A percentile compares a stretch with the other conserved stretches of the same genome.
These are phyloP conservation scores for Oncorhynchus tshawytscha DNA, from an alignment of 2,113 vertebrate species.

Conservation along the genomic window DNA sequence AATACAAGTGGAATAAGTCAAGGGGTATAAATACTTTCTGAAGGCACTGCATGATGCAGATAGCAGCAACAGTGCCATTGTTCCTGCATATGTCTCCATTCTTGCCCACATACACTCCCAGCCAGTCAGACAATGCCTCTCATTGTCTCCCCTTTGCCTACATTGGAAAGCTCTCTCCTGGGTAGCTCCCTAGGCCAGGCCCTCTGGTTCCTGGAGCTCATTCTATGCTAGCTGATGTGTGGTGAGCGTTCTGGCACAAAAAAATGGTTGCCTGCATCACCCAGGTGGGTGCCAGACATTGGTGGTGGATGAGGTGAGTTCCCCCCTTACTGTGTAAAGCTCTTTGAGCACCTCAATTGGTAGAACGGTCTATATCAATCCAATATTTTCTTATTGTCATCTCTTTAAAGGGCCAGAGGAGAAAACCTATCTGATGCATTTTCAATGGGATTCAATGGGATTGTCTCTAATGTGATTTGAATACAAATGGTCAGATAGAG, in stretches of 20 bases:
- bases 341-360: no score
- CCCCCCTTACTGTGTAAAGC: no score
- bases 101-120: conserved; percentile 19
- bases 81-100: no score
- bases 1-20: no score
- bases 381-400: conserved; percentile 1
- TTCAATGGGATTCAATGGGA: conserved; percentile 28
- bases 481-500: background rate
- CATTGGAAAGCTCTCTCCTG: conserved; percentile 36
- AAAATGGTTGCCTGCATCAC: no score
- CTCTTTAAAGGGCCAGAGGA: conserved; percentile 27
- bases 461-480: conserved; percentile 14
- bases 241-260: no score
- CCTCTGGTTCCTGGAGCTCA: conserved; percentile 24
- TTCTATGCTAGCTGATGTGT: conserved; percentile 25
- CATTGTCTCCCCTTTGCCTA: conserved; percentile 47
- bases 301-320: no score
- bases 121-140: conserved; percentile 43
- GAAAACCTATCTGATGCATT: conserved; percentile 37
- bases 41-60: background rate
- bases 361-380: no score
- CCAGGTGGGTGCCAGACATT: no score
- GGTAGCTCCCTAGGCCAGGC: conserved; percentile 37
- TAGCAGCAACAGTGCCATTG: conserved; percentile 4
- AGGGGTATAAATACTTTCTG: no score